phyloP scores from a whole-genome alignment of 2,113 vertebrate species.

The Mixornis gularis region DNA sequence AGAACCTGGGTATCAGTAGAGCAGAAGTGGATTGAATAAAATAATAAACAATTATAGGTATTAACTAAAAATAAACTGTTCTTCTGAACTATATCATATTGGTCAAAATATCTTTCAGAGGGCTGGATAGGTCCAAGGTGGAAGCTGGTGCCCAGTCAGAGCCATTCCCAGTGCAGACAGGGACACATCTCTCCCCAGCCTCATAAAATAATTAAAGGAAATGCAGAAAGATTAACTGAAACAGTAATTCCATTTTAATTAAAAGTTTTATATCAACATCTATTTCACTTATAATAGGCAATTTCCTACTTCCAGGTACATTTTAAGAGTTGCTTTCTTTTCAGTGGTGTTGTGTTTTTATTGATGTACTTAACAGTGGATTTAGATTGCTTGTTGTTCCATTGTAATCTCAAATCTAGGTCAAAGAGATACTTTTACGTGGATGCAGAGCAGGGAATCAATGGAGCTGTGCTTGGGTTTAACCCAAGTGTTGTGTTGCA shows the following conservation, averaged over 20 bases:
- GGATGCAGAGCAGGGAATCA: neutral
- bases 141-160: neutral
- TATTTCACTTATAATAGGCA: conserved; percentile 6
- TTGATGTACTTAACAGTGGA: neutral
- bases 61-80: neutral
- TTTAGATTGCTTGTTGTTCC: neutral
- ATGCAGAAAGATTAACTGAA: conserved; percentile 57
- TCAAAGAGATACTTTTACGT: neutral
- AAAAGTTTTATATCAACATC: conserved; percentile 13
- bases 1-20: neutral
- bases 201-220: neutral
- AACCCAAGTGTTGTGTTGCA: neutral
- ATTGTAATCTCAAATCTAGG: neutral
- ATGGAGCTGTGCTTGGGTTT: neutral
- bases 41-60: neutral
- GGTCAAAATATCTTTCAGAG: neutral
- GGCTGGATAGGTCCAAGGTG: neutral
- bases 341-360: neutral
- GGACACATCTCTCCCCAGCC: neutral
- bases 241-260: conserved; percentile 49
- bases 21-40: neutral
- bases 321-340: conserved; percentile 32
- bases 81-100: neutral
- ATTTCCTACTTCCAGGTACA: conserved; percentile 16
- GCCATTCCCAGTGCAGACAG: neutral